Evolutionary conservation across 2,888 invertebrate genomes (phyloP).

Genomic region (Emmelina monodactyla): DNA sequence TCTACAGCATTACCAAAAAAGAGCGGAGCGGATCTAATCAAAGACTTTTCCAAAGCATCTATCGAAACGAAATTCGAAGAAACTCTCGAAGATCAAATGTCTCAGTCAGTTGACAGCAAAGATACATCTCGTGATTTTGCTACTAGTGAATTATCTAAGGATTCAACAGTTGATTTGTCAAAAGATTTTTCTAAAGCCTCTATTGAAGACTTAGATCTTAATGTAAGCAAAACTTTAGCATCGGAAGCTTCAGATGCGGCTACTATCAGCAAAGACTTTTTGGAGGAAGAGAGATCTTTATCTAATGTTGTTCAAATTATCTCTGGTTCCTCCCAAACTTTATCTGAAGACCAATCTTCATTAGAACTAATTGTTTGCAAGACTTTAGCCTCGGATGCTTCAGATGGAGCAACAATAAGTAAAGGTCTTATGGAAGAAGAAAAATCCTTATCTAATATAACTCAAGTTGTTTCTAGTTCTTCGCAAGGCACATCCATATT

Average conservation of each 20-base stretch:
- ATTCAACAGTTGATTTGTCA: slow-evolving; percentile 54
- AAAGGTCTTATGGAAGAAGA: slow-evolving; percentile 35
- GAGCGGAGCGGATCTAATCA: slow-evolving; percentile 50
- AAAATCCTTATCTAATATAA: too few species aligned
- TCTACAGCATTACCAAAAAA: slow-evolving; percentile 57
- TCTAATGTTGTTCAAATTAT: too few species aligned
- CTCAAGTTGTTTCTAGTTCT: slow-evolving; percentile 35
- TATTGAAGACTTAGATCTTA: slow-evolving; percentile 51
- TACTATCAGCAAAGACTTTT: slow-evolving; percentile 44
- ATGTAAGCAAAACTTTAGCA: slow-evolving; percentile 52
- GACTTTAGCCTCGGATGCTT: slow-evolving; percentile 49
- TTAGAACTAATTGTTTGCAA: slow-evolving; percentile 48
- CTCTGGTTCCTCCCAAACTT: too few species aligned
- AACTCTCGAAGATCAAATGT: slow-evolving; percentile 36
- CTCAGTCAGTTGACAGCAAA: slow-evolving; percentile 56
- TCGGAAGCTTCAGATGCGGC: slow-evolving; percentile 53
- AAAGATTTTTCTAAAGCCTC: slow-evolving; percentile 61
- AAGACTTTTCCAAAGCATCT: slow-evolving; percentile 52
- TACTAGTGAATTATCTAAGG: slow-evolving; percentile 56
- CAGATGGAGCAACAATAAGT: slow-evolving; percentile 11
- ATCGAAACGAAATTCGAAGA: slow-evolving; percentile 44
- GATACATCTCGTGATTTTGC: slow-evolving; percentile 59
- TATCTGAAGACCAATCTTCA: slow-evolving; percentile 59
- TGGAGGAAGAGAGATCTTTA: too few species aligned
- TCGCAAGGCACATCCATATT: slow-evolving; percentile 50